These are phyloP conservation scores for Eilema caniola DNA, from an alignment of 2,888 invertebrate species.

Conservation along the genomic window DNA sequence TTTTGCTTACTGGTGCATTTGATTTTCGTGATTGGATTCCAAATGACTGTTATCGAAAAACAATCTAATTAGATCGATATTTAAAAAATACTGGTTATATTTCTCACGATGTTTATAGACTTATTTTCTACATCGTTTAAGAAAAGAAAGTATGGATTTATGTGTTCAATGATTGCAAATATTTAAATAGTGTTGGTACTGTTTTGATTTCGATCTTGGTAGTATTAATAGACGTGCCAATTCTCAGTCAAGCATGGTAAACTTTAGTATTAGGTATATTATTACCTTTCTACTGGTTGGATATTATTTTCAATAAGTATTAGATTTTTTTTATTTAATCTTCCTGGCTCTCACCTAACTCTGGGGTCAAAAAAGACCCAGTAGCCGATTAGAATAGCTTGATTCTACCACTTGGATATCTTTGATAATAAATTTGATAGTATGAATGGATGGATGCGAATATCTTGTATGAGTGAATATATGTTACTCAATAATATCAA, in stretches of 20 bases:
- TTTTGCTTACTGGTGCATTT: conserved; percentile 63
- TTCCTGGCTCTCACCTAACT: neutral
- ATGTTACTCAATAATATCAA: too few species aligned
- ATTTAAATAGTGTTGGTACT: neutral
- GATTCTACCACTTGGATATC: too few species aligned
- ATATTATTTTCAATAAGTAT: neutral
- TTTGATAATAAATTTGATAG: neutral
- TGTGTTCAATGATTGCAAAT: neutral
- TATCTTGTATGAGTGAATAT: too few species aligned
- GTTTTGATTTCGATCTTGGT: neutral
- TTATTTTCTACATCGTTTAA: neutral
- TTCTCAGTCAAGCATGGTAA: neutral
- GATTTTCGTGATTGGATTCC: conserved; percentile 66
- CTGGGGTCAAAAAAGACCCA: neutral
- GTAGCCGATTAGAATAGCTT: neutral
- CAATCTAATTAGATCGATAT: conserved; percentile 47
- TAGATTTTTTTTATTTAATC: neutral
- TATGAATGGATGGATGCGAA: neutral
- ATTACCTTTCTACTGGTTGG: neutral
- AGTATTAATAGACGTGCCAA: neutral
- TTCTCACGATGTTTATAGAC: conserved; percentile 15
- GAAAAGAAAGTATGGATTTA: neutral
- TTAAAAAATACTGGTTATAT: conserved; percentile 36
- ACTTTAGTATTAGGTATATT: conserved; percentile 4
- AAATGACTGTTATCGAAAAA: conserved; percentile 44